Base-by-base conservation (phyloP, 2,113 vertebrate species). In the Oreotrochilus melanogaster region DNA sequence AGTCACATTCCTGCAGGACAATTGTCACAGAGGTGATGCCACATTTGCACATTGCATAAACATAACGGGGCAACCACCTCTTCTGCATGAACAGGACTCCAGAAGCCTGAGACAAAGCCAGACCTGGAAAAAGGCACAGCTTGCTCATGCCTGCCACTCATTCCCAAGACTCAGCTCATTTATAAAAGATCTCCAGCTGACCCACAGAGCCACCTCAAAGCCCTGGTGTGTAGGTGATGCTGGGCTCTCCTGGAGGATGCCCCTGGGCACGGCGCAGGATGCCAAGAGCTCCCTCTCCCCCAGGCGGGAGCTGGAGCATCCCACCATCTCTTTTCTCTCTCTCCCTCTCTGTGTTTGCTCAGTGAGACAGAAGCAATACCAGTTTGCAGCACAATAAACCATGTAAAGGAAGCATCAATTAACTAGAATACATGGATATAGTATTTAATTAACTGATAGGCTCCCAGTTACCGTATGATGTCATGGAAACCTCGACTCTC, bases 381-480 rank as follows among this genome's bases (percentile, higher is more conserved):
- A 98, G 98, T 99, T 99, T 98, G 98, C 98, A 98, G 98, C 98
- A 99, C 99, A 99, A 99, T 99, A 98, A 98, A 98, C 98, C 98
- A 98, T 98, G 98, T 98, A 97, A 98, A 98, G 98, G 98, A 98
- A 98, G 98, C 98, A 98, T 99, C 98, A 98, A 99, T 98, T 98
- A 98, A 98, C 98, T 98, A 98, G 98, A 98, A 99, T 99, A 98
- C 97, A 97, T 96, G 97, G 95, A 97, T 97, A 97, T 97, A 97
- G 96, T 97, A 97, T 97, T 97, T 97, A 97, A 97, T 97, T 97
- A 97, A 97, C 97, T 97, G 95, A 96, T 97, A 96, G 95, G 95
- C 95, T 97, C 93, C 64, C 88, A 79, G 95, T 96, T 95, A 97
- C 95, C 84, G 61, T 95, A 92, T 97, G 96, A 97, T 97, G 97